Conservation (phyloP, 2,797 vertebrate genomes). For the Platalea minor region DNA sequence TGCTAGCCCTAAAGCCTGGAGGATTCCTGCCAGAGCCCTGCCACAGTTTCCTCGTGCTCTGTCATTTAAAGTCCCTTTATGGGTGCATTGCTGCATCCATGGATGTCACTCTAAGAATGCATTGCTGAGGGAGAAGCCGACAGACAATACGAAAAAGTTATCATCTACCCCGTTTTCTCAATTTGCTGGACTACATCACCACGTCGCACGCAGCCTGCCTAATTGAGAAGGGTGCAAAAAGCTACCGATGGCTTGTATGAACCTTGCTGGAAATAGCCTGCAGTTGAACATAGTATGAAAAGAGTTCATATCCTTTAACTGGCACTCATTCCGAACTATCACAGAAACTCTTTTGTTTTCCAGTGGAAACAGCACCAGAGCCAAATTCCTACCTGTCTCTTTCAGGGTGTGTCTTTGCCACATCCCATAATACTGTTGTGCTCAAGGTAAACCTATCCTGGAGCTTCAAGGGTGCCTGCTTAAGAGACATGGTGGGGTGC, state of each 20-base stretch:
- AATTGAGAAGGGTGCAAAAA: background rate
- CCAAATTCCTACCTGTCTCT: background rate
- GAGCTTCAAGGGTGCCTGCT: background rate
- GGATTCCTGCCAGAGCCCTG: background rate
- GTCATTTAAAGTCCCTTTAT: fast-evolving
- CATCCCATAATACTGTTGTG: background rate
- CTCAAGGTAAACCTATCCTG: background rate
- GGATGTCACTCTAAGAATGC: background rate
- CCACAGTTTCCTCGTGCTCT: background rate
- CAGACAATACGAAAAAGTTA: background rate
- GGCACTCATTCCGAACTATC: background rate
- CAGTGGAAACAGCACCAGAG: background rate
- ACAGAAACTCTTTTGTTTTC: conserved; percentile 29
- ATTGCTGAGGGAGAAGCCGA: background rate
- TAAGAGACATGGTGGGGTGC: background rate
- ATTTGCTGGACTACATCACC: background rate
- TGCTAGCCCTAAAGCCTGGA: background rate
- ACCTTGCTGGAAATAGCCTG: background rate
- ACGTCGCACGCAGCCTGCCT: fast-evolving
- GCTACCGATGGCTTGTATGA: background rate
- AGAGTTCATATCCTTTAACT: background rate
- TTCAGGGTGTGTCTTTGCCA: background rate
- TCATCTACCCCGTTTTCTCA: background rate
- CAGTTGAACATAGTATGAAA: background rate
- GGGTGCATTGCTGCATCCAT: background rate